Percentiles rank a stretch among this genome's conserved stretches.
phyloP scores from a whole-genome alignment of 1,140 invertebrate species.

The Hyles euphorbiae region DNA sequence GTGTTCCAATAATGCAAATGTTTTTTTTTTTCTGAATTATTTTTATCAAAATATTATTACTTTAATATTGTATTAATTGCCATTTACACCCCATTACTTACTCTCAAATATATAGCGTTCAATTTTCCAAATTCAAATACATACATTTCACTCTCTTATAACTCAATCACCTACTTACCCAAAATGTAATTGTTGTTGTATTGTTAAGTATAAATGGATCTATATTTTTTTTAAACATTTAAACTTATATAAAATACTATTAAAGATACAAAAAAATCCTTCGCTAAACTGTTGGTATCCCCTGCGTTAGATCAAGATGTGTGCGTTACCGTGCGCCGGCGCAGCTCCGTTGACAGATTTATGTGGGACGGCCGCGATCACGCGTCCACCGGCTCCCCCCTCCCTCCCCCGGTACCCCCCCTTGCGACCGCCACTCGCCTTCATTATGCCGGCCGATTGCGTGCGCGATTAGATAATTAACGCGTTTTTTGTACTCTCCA shows the following conservation, averaged over 20 bases:
- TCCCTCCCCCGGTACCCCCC: constrained; percentile 3
- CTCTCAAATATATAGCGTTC: too few relatives aligned
- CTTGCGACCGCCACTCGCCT: constrained; percentile 2
- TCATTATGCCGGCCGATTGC: constrained; percentile 29
- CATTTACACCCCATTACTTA: too few relatives aligned
- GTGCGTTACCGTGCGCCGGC: constrained; percentile 57
- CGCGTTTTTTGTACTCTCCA: constrained; percentile 13
- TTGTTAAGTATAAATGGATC: too few relatives aligned
- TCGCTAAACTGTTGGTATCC: constrained; percentile 21
- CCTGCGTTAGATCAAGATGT: constrained; percentile 50
- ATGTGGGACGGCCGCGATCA: constrained; percentile 43
- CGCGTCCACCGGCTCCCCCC: constrained; percentile 16
- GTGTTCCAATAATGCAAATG: too few relatives aligned
- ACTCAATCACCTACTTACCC: too few relatives aligned
- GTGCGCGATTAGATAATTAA: constrained; percentile 56
- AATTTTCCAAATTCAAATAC: too few relatives aligned
- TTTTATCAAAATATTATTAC: background rate
- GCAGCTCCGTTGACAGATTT: constrained; percentile 50
- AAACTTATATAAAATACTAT: too few relatives aligned
- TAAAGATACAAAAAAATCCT: too few relatives aligned
- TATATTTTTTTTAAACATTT: too few relatives aligned
- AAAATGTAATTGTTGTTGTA: too few relatives aligned
- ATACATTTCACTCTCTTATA: too few relatives aligned
- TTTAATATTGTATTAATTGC: too few relatives aligned
- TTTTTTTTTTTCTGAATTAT: background rate